These are phyloP conservation scores for Rhyacophila brunnea DNA, from an alignment of 1,140 invertebrate genomes.

Conservation along the genomic window DNA sequence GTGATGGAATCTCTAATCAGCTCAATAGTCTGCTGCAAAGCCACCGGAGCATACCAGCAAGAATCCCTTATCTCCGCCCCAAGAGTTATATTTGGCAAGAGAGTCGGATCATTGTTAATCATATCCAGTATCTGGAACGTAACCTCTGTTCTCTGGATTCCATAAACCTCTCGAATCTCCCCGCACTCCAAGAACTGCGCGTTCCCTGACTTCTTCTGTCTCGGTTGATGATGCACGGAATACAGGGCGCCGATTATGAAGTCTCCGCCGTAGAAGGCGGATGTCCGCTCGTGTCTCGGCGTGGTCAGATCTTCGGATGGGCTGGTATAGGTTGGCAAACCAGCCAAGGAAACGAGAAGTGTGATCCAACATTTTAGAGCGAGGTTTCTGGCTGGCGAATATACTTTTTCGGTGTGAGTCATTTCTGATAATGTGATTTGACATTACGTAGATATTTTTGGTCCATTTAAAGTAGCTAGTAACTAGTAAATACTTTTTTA, in stretches of 20 bases:
- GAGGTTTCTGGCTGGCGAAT: too few species aligned
- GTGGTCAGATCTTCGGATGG: neutral
- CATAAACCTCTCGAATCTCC: slow-evolving; percentile 70
- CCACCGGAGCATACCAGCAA: slow-evolving; percentile 78
- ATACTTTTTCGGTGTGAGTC: too few species aligned
- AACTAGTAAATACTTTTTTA: too few species aligned
- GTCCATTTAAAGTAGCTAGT: too few species aligned
- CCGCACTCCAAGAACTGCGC: slow-evolving; percentile 58
- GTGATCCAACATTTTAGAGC: too few species aligned
- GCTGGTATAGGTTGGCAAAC: too few species aligned
- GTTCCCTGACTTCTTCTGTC: slow-evolving; percentile 49
- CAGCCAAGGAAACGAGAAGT: too few species aligned
- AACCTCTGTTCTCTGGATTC: slow-evolving; percentile 75
- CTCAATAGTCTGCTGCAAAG: slow-evolving; percentile 75
- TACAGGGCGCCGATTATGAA: slow-evolving; percentile 74
- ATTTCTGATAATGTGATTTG: too few species aligned
- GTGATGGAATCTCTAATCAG: slow-evolving; percentile 70
- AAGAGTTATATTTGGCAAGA: slow-evolving; percentile 60
- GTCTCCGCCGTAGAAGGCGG: slow-evolving; percentile 61
- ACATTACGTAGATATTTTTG: too few species aligned
- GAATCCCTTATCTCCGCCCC: slow-evolving; percentile 79
- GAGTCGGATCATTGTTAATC: slow-evolving; percentile 51
- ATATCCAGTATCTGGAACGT: slow-evolving; percentile 58
- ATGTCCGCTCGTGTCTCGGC: slow-evolving; percentile 33
- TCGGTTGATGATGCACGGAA: slow-evolving; percentile 70